Base-by-base conservation (phyloP, 1,140 invertebrate species). In the Brachionus plicatilis region DNA sequence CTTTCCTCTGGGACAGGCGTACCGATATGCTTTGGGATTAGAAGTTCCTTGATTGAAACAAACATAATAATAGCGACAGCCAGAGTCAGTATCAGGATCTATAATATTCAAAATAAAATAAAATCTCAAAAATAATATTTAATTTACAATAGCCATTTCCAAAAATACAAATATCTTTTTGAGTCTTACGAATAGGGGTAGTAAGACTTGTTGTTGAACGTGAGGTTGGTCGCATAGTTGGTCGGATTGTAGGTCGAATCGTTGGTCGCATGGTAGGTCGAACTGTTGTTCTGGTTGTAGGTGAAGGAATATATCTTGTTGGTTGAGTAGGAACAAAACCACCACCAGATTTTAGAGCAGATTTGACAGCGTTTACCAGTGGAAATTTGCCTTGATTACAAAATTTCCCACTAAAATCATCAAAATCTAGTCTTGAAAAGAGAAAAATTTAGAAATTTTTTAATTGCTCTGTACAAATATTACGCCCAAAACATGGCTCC, bases 351-450 rank as follows among this genome's bases (percentile, higher is more conserved):
- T 24, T 83, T 14, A 88, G 85, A 0, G 94, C 92, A 87, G 94
- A 93, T 88, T 95, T 96, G 12, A 93, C 94, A 0, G 94, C 94
- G 89, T 96, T 95, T 80, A 96, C 95, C 2, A 97, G 89, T 0
- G 95, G 95, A 90, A 95, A 96, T 0, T 94, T 93, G 85, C 93
- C 93, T 3, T 92, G 92, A 86, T 94, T 93, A 87, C 95, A 96
- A 11, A 92, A 93, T 6, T 94, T 84, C 33, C 86, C 85, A 50
- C 37, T 82, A 65, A 87, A 87, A 84, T 88, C 88, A 85, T 88
- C 88, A 6, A 88, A 84, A 83, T 87, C 86, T 2, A 87, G 91
- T 0, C 0, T 95, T 96, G 4, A 43, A 41, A 33, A 43, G 17
- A 75, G 3, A 47, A 17, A 27, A 27, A 50, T 14, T 29, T 29